Percentiles rank a stretch among this genome's conserved stretches.
These are phyloP conservation scores for Brevimyrus niger DNA, from an alignment of 2,113 vertebrate genomes.

Conservation along the genomic window DNA sequence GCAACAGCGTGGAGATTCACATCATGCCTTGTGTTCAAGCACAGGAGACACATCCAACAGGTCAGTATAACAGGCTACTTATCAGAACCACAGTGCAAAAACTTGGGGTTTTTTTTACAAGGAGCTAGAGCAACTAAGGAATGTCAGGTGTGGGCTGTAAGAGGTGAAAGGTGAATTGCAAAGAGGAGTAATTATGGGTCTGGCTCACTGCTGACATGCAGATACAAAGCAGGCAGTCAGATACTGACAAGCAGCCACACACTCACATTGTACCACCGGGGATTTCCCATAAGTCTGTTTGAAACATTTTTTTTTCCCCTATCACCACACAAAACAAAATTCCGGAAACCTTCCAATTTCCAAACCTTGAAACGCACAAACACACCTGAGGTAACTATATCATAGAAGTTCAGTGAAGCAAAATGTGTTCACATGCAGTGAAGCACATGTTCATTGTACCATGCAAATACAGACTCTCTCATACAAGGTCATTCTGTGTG, in stretches of 20 bases:
- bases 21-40: neutral
- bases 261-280: neutral
- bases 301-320: neutral
- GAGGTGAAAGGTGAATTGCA: constrained; percentile 32
- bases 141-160: constrained; percentile 41
- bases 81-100: neutral
- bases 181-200: constrained; percentile 47
- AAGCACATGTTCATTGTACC: neutral
- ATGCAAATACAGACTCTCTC: neutral
- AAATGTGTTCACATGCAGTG: neutral
- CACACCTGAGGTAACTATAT: neutral
- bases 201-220: constrained; percentile 24
- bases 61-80: neutral
- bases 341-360: neutral
- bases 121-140: constrained; percentile 28
- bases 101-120: neutral
- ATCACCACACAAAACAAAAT: neutral
- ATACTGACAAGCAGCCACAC: neutral
- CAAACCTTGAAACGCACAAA: neutral
- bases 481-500: neutral
- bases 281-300: neutral
- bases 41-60: neutral
- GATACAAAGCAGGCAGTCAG: neutral
- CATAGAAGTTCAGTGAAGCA: neutral
- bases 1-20: neutral